A percentile compares a stretch with the other conserved stretches of the same genome.
Conservation (phyloP, 2,113 vertebrate species). For the Eolophus roseicapilla region DNA sequence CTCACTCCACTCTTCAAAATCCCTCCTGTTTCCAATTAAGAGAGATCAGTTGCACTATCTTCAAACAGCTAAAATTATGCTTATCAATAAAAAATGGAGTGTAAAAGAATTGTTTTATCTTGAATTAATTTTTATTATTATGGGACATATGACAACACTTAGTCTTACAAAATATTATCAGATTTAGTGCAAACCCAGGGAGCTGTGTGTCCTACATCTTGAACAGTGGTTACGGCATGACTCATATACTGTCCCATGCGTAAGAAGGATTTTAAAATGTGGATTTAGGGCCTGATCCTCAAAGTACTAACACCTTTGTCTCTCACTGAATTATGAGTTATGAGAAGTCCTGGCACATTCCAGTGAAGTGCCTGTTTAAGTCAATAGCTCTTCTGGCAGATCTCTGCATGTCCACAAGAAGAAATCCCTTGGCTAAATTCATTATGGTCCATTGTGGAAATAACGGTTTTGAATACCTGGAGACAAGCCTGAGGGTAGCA, state of each 20-base stretch:
- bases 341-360: background rate
- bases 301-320: background rate
- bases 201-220: background rate
- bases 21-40: constrained; percentile 62
- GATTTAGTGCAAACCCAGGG: constrained; percentile 4
- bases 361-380: background rate
- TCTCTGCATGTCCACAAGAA: background rate
- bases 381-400: background rate
- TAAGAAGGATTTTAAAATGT: background rate
- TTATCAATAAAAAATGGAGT: constrained; percentile 51
- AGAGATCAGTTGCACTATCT: constrained; percentile 59
- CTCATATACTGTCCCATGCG: background rate
- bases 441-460: background rate
- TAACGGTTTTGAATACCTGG: background rate
- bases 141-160: background rate
- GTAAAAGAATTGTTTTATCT: constrained; percentile 41
- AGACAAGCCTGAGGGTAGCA: background rate
- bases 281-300: background rate
- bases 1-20: constrained; percentile 62
- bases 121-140: constrained; percentile 53
- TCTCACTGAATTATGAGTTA: background rate
- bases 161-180: constrained; percentile 36
- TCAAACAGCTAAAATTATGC: constrained; percentile 50
- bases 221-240: background rate
- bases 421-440: background rate